A percentile compares a stretch with the other conserved stretches of the same genome.
phyloP scores from a whole-genome alignment of 1,140 invertebrate genomes.

The Drosophila subpulchrella region DNA sequence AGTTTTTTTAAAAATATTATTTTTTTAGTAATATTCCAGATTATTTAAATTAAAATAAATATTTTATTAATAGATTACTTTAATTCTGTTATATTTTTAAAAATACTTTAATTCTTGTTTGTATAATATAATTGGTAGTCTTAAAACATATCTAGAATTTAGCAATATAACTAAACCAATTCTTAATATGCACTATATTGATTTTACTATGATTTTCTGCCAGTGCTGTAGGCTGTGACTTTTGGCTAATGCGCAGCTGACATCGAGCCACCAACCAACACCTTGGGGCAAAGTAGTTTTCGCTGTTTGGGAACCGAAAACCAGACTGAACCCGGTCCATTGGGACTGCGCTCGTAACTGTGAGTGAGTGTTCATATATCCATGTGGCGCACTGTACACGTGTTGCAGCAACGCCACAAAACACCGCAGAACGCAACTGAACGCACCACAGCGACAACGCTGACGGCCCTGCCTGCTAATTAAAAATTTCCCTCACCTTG shows the following conservation, averaged over 20 bases:
- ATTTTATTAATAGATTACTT: no score
- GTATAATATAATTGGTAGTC: no score
- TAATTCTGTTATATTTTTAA: no score
- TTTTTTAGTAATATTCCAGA: no score
- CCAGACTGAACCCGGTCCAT: constrained; percentile 42
- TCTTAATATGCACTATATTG: no score
- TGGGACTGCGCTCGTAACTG: constrained; percentile 46
- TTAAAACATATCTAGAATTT: background rate
- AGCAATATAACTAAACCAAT: no score
- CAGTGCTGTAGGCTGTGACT: constrained; percentile 8
- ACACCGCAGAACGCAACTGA: constrained; percentile 24
- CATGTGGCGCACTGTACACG: constrained; percentile 53
- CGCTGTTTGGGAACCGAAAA: constrained; percentile 63
- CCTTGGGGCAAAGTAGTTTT: constrained; percentile 81
- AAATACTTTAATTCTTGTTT: no score
- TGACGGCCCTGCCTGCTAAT: constrained; percentile 58
- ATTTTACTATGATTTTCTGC: background rate
- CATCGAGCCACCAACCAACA: constrained; percentile 42
- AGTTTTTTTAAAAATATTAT: no score
- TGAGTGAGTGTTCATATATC: constrained; percentile 23
- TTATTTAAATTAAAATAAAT: no score
- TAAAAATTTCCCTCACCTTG: constrained; percentile 61
- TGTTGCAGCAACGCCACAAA: constrained; percentile 50
- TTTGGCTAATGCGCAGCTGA: constrained; percentile 72
- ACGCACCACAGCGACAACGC: constrained; percentile 33